phyloP scores from a whole-genome alignment of 2,113 vertebrate genomes.

The Python bivittatus region DNA sequence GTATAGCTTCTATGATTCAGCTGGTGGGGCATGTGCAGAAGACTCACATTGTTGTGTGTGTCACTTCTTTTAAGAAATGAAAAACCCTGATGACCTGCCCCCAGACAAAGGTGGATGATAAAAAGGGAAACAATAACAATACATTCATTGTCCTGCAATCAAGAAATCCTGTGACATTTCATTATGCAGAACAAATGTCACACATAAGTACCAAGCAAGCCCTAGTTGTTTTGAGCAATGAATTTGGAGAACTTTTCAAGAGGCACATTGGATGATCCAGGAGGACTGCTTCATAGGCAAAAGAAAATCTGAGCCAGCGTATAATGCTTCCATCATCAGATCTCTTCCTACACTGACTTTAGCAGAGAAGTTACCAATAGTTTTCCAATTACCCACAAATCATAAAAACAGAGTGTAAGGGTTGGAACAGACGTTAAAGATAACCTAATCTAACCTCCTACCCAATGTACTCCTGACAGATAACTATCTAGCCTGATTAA shows the following conservation, averaged over 20 bases:
- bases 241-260: not conserved
- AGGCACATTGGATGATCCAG: not conserved
- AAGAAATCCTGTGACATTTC: not conserved
- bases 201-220: not conserved
- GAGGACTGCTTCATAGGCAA: not conserved
- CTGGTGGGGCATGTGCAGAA: not conserved
- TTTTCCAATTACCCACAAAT: not conserved
- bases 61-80: not conserved
- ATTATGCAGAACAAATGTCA: not conserved
- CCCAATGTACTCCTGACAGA: too few relatives aligned
- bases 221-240: not conserved
- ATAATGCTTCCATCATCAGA: not conserved
- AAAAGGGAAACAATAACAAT: not conserved
- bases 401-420: not conserved
- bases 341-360: not conserved
- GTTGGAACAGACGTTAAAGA: too few relatives aligned
- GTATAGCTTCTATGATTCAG: not conserved
- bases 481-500: not conserved
- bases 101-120: not conserved
- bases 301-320: not conserved
- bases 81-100: not conserved
- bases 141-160: not conserved
- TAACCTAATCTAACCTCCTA: too few relatives aligned
- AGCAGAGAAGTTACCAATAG: not conserved
- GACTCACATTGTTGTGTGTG: not conserved